Base-by-base conservation (phyloP, 2,113 vertebrate species). In the Ardeotis arabs region DNA sequence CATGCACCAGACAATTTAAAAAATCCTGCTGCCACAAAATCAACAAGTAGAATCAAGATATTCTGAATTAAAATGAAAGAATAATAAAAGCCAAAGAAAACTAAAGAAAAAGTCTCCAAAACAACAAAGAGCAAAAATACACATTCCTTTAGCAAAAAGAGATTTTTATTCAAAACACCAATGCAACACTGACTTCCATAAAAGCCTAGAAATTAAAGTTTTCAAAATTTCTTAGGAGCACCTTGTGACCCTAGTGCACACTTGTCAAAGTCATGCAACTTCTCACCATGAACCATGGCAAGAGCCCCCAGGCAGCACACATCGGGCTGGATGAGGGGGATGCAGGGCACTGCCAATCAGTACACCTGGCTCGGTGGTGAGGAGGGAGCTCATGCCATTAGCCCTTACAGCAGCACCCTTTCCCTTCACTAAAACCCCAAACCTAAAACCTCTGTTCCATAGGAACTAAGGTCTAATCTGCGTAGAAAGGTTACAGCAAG, bases 331-430 rank as follows among this genome's bases (percentile, higher is more conserved):
- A 52, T 52, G 14, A 41, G 16, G 11, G 44, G 15, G 25, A 47
- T 12, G 55, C 18, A 73, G 44, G 47, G n/a, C 83, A 75, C 47
- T 16, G 50, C 20, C 50, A 23, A 37, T 16, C 45, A 70, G 45
- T 28, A 53, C 6, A 64, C 33, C 31, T 33, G 58, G 37, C n/a
- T 55, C 37, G 18, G 27, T 66, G 33, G 33, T 1, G 1, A 69
- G 39, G 13, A 73, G 12, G 25, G 7, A 89, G 84, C 39, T 62
- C 8, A 2, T 20, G 44, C 9, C 31, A 31, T 39, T 69, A 4
- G 2, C 37, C 12, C 2, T 0, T 1, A 52, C 1, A 3, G 37
- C 24, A 52, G 41, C 28, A 69, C 19, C 44, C 27, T 14, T 62
- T 31, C 49, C 25, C 5, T 29, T 66, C 47, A 19, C 13, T 53